These are phyloP conservation scores for Aphelenchoides avenae DNA, from an alignment of 1,140 invertebrate genomes.

Conservation along the genomic window DNA sequence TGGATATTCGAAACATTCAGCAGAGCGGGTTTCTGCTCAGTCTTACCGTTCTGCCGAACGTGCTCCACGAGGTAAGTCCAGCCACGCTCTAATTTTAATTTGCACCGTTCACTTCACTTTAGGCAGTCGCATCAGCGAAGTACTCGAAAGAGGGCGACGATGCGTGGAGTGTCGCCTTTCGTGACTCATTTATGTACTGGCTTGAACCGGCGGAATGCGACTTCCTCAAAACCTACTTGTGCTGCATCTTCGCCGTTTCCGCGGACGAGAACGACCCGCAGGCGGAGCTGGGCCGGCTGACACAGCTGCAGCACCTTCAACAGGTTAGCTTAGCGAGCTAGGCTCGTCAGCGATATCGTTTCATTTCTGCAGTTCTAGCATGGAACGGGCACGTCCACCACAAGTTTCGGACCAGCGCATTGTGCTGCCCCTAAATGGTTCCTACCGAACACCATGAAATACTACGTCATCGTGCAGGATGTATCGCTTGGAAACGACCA, in stretches of 20 bases:
- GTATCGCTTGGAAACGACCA: constrained; percentile 66
- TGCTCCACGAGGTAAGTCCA: constrained; percentile 40
- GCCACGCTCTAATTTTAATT: background rate
- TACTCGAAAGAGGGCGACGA: constrained; percentile 7
- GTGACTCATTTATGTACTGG: constrained; percentile 43
- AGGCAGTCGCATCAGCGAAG: background rate
- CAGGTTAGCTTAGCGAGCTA: constrained; percentile 39
- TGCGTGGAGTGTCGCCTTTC: constrained; percentile 29
- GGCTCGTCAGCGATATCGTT: constrained; percentile 1
- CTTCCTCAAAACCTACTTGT: constrained; percentile 37
- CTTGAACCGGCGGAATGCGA: constrained; percentile 50
- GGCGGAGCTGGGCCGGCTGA: constrained; percentile 26
- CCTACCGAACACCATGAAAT: constrained; percentile 72
- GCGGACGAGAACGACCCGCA: constrained; percentile 42
- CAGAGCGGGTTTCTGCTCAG: constrained; percentile 34
- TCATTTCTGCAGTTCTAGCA: constrained; percentile 24
- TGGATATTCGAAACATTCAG: constrained; percentile 38
- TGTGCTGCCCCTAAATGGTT: constrained; percentile 73
- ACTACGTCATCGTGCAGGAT: constrained; percentile 85
- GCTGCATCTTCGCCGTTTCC: constrained; percentile 49
- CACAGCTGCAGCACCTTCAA: constrained; percentile 37
- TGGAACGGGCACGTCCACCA: constrained; percentile 8
- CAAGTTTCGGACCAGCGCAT: constrained; percentile 28
- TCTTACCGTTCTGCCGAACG: constrained; percentile 42
- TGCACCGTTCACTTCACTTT: constrained; percentile 4